A percentile compares a stretch with the other conserved stretches of the same genome.
Evolutionary conservation across 92 coral and sea anemone genomes (phyloP).

Genomic region (Chrysogorgia sp.): DNA sequence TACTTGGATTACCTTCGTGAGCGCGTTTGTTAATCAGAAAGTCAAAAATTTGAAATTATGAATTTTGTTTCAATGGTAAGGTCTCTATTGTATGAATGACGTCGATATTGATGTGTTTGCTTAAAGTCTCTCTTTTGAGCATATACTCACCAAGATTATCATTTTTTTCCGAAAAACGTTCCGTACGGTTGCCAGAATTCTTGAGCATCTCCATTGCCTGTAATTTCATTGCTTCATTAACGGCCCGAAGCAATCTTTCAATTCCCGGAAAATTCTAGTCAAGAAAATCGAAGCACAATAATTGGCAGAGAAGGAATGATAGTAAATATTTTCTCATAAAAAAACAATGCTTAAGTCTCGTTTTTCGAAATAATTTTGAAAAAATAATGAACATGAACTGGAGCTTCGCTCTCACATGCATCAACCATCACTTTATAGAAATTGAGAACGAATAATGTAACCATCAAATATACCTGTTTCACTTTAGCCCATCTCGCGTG

Average conservation of each 20-base stretch:
- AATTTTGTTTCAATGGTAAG: too few species aligned
- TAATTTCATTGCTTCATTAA: slow-evolving; percentile 18
- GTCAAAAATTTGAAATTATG: too few species aligned
- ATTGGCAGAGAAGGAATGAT: background rate
- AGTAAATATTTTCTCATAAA: background rate
- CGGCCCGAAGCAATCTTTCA: slow-evolving; percentile 22
- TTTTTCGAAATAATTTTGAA: too few species aligned
- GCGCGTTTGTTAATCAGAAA: too few species aligned
- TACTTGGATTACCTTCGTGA: too few species aligned
- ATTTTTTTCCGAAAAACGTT: background rate
- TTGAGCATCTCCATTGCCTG: slow-evolving; percentile 9
- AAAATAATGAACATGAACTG: background rate
- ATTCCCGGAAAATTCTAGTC: slow-evolving; percentile 16
- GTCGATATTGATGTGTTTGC: background rate
- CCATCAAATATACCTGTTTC: slow-evolving; percentile 61
- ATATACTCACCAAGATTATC: slow-evolving; percentile 26
- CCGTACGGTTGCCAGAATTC: background rate
- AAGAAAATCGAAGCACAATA: background rate
- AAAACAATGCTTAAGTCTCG: background rate
- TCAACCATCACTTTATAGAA: background rate
- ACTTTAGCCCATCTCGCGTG: slow-evolving; percentile 72
- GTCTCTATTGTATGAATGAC: too few species aligned
- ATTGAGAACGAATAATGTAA: background rate
- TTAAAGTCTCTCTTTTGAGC: background rate
- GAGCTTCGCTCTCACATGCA: background rate